Evolutionary conservation across 1,140 invertebrate species (phyloP).

Genomic region (Cyphomyrmex costatus): DNA sequence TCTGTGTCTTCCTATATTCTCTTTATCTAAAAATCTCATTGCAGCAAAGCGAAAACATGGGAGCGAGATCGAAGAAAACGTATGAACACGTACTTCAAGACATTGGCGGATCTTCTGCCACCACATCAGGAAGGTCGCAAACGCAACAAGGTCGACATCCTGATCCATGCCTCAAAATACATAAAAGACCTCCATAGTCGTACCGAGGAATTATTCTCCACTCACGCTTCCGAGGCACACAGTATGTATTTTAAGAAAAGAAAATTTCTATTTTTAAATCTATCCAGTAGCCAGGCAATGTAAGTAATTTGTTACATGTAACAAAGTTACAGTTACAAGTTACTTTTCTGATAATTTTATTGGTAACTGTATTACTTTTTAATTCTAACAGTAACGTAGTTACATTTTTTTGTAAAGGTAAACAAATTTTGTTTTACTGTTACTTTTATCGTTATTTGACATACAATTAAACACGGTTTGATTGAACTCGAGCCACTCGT

Average conservation of each 20-base stretch:
- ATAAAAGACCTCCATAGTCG: slow-evolving; percentile 86
- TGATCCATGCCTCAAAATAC: slow-evolving; percentile 85
- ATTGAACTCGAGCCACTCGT: no score
- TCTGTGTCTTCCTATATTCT: background rate
- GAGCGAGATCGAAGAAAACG: slow-evolving; percentile 87
- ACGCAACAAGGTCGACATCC: slow-evolving; percentile 86
- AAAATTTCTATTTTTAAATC: background rate
- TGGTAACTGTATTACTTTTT: no score
- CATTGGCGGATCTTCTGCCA: slow-evolving; percentile 85
- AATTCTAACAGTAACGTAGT: no score
- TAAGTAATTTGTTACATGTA: no score
- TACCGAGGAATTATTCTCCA: slow-evolving; percentile 83
- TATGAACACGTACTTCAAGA: slow-evolving; percentile 86
- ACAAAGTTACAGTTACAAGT: no score
- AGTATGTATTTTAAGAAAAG: slow-evolving; percentile 43
- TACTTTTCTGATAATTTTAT: no score
- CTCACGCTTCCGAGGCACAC: slow-evolving; percentile 82
- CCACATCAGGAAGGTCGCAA: slow-evolving; percentile 86
- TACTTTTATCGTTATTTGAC: no score
- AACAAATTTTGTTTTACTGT: no score
- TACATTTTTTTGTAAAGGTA: no score
- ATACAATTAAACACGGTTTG: no score
- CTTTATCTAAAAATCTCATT: slow-evolving; percentile 21
- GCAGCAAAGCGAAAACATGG: slow-evolving; percentile 87
- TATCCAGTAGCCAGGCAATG: no score